These are phyloP conservation scores for Manacus vitellinus DNA, from an alignment of 2,113 vertebrate species.

Conservation along the genomic window DNA sequence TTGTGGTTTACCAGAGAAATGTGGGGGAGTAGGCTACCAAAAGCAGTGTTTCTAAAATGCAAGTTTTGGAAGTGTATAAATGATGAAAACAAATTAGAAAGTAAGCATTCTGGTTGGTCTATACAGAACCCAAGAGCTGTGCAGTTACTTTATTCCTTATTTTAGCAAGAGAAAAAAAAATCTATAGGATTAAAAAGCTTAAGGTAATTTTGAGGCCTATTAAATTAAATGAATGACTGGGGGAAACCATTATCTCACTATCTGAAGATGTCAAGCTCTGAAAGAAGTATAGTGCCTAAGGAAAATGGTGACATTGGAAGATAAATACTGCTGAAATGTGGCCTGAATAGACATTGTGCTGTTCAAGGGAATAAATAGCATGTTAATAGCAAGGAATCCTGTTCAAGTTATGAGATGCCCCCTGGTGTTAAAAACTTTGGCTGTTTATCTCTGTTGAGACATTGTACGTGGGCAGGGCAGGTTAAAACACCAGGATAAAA, in stretches of 20 bases:
- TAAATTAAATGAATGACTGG: not conserved
- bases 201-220: not conserved
- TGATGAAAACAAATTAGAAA: not conserved
- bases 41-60: not conserved
- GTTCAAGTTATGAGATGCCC: constrained; percentile 8
- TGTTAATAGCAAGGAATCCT: not conserved
- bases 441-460: not conserved
- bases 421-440: not conserved
- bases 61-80: not conserved
- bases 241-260: not conserved
- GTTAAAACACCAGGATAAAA: not conserved
- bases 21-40: not conserved
- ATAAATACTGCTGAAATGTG: not conserved
- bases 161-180: not conserved
- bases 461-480: not conserved
- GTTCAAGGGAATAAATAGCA: not conserved
- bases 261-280: constrained; percentile 15
- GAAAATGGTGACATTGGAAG: not conserved
- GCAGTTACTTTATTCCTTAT: not conserved
- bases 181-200: not conserved
- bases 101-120: not conserved
- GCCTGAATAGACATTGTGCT: not conserved
- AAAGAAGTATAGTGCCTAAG: not conserved
- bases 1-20: not conserved
- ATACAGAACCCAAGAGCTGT: not conserved